These are phyloP conservation scores for Sebastes minor DNA, from an alignment of 2,797 vertebrate species.

Conservation along the genomic window DNA sequence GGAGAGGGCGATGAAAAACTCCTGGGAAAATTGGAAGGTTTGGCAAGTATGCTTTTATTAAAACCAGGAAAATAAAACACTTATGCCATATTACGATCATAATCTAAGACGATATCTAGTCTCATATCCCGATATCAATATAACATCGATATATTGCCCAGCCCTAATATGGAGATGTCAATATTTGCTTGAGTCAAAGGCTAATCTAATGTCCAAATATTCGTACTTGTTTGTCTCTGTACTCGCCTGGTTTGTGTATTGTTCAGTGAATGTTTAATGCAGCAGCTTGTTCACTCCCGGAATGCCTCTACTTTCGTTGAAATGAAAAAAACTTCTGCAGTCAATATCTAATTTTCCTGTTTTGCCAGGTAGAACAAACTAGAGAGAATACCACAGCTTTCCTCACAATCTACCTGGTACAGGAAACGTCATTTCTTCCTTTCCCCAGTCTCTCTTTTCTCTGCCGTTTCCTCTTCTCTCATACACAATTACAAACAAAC, in stretches of 20 bases:
- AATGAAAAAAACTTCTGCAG: slow-evolving; percentile 62
- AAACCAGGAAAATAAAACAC: too few relatives aligned
- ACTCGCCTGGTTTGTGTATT: neutral
- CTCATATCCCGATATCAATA: too few relatives aligned
- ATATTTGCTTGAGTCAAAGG: neutral
- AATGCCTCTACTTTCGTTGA: slow-evolving; percentile 27
- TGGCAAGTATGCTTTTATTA: too few relatives aligned
- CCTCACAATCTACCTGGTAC: slow-evolving; percentile 8
- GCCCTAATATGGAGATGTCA: neutral
- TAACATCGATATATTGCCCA: too few relatives aligned
- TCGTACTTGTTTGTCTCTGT: neutral
- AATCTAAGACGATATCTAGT: too few relatives aligned
- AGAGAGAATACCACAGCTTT: slow-evolving; percentile 32
- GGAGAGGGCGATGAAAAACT: too few relatives aligned
- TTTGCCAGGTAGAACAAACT: slow-evolving; percentile 75
- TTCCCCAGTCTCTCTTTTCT: neutral
- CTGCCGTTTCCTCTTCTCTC: neutral
- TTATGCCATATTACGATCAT: too few relatives aligned
- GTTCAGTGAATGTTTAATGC: slow-evolving; percentile 27
- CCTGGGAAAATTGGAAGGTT: too few relatives aligned
- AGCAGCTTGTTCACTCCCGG: slow-evolving; percentile 4
- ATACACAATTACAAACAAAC: neutral
- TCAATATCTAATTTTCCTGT: slow-evolving; percentile 78
- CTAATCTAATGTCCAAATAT: neutral
- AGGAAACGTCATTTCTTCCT: slow-evolving; percentile 17